phyloP scores from a whole-genome alignment of 2,888 invertebrate genomes.

The Erebia palarica region DNA sequence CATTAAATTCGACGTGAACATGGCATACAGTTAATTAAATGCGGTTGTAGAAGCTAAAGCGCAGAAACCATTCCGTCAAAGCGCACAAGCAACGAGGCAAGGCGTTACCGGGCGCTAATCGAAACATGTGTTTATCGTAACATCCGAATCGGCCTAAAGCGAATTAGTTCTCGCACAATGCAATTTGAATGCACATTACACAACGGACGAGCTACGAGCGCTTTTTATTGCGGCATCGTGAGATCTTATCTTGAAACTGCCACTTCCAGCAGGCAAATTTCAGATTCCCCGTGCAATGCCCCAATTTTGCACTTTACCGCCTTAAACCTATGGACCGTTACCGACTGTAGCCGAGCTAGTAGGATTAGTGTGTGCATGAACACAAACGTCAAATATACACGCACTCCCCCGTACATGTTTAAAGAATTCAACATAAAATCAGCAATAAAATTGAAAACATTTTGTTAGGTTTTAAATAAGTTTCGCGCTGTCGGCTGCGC shows the following conservation, averaged over 20 bases:
- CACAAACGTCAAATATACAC: slow-evolving; percentile 62
- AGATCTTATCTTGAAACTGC: slow-evolving; percentile 82
- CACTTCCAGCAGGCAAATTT: slow-evolving; percentile 82
- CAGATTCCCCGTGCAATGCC: slow-evolving; percentile 62
- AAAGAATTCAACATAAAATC: slow-evolving; percentile 82
- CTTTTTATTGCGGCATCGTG: slow-evolving; percentile 83
- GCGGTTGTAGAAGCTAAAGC: not conserved
- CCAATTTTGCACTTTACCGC: slow-evolving; percentile 64
- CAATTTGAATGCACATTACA: slow-evolving; percentile 83
- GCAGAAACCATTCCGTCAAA: not conserved
- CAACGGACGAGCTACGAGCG: slow-evolving; percentile 80
- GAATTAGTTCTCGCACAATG: slow-evolving; percentile 83
- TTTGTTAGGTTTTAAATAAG: slow-evolving; percentile 82
- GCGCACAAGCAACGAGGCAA: slow-evolving; percentile 29
- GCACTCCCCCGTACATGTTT: slow-evolving; percentile 69
- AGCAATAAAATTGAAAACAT: slow-evolving; percentile 82
- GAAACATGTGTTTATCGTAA: slow-evolving; percentile 81
- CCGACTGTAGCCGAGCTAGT: slow-evolving; percentile 48
- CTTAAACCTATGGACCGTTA: slow-evolving; percentile 55
- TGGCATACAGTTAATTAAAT: not conserved
- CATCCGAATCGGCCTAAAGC: slow-evolving; percentile 81
- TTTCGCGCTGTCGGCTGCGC: slow-evolving; percentile 57
- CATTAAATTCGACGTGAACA: not conserved
- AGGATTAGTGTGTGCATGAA: slow-evolving; percentile 61
- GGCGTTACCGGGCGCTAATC: slow-evolving; percentile 57